phyloP scores from a whole-genome alignment of 2,888 invertebrate genomes.

The Tachina fera region DNA sequence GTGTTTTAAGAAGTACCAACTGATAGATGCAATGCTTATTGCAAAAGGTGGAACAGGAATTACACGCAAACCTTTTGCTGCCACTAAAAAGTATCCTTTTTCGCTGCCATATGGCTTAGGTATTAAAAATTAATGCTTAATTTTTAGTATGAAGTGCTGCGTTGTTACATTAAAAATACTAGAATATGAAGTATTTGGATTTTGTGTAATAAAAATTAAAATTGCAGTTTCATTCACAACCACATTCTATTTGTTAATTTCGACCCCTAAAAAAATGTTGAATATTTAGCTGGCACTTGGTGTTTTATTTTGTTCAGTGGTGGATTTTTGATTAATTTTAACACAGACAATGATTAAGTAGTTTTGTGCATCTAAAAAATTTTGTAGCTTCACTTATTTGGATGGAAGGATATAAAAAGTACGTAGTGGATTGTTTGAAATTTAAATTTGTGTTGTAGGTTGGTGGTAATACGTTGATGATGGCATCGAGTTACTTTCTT shows the following conservation, averaged over 20 bases:
- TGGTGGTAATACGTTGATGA: not conserved
- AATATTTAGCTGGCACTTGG: slow-evolving; percentile 51
- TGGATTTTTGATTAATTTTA: slow-evolving; percentile 80
- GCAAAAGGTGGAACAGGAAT: slow-evolving; percentile 46
- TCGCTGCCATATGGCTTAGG: slow-evolving; percentile 50
- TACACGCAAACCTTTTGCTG: slow-evolving; percentile 54
- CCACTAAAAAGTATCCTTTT: slow-evolving; percentile 26
- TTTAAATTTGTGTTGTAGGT: slow-evolving; percentile 3
- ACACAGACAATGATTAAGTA: slow-evolving; percentile 81
- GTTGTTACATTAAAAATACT: slow-evolving; percentile 44
- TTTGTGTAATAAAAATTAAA: slow-evolving; percentile 57
- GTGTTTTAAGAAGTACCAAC: slow-evolving; percentile 46
- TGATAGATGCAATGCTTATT: slow-evolving; percentile 40
- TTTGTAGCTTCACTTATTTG: not conserved
- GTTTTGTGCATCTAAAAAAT: slow-evolving; percentile 74
- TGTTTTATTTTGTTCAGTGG: slow-evolving; percentile 33
- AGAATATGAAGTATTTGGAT: slow-evolving; percentile 11
- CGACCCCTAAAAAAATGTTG: slow-evolving; percentile 70
- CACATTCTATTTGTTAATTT: slow-evolving; percentile 72
- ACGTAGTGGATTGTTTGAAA: slow-evolving; percentile 11
- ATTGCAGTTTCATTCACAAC: slow-evolving; percentile 69
- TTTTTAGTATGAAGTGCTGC: slow-evolving; percentile 32
- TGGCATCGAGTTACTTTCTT: slow-evolving; percentile 66
- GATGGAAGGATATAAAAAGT: slow-evolving; percentile 37
- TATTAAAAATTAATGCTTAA: slow-evolving; percentile 4